Evolutionary conservation across 2,113 vertebrate genomes (phyloP), one percentile per base, ranked within the genome.

Genomic region (Lophius piscatorius): DNA sequence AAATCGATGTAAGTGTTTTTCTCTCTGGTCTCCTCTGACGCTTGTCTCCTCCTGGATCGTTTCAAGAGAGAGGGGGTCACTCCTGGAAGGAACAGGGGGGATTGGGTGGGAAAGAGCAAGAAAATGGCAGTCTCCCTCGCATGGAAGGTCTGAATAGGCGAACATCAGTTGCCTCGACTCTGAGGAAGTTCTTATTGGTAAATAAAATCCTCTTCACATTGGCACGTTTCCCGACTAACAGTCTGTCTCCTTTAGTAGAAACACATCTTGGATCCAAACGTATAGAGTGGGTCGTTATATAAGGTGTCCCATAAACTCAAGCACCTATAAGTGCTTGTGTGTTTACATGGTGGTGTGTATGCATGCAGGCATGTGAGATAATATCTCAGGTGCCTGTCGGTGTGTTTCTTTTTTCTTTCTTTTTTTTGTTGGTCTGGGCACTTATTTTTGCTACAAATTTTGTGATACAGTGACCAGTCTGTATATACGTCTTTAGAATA

Each of bases 401-500:
- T 69, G 70, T 36, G 34, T n/a, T 70, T 45, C 35, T 42, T 57
- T 63, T 26, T 29, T 59, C 21, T 64, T 28, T 70, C 29, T 70
- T 51, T 80, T 76, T 86, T 81, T 74, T 85, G 77, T 89, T 80
- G 80, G 82, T 89, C 88, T 90, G 91, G 91, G 91, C 91, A 91
- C 91, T 92, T 92, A 74, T 89, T 91, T 90, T 87, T 92, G 90
- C 90, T 92, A 91, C 91, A 88, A 85, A 88, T 88, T 5, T 76
- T 81, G 80, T 87, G 81, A 90, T 91, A 92, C 91, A 91, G 91
- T 91, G 90, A 91, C 88, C 88, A 91, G 91, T 92, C 90, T 88
- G 84, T 85, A 80, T 80, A 68, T 85, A 62, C 9, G 74, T 78
- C 75, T 26, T 77, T 76, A 82, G 81, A 85, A 83, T 80, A 89